phyloP scores from a whole-genome alignment of 2,113 vertebrate species.

The Tenebrosternarchus preto region DNA sequence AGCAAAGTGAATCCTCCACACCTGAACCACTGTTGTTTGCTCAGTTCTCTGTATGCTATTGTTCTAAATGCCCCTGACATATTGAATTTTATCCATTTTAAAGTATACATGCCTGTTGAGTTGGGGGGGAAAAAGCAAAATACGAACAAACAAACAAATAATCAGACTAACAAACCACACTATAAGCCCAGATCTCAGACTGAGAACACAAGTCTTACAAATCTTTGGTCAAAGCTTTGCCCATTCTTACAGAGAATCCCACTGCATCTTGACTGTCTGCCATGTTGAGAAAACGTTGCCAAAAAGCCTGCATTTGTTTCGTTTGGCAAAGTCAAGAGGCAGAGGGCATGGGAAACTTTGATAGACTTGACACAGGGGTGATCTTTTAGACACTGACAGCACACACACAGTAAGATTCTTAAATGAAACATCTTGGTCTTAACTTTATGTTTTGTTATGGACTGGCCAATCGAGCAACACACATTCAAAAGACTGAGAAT shows the following conservation, averaged over 20 bases:
- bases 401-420: background rate
- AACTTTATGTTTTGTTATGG: background rate
- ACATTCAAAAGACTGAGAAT: background rate
- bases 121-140: no score
- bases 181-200: slow-evolving; percentile 20
- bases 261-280: background rate
- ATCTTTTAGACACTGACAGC: slow-evolving; percentile 26
- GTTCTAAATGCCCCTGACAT: background rate
- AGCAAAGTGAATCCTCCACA: background rate
- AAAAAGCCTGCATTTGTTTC: slow-evolving; percentile 55
- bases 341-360: slow-evolving; percentile 64
- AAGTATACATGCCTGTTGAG: slow-evolving; percentile 29
- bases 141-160: background rate
- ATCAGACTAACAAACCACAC: background rate
- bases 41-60: background rate
- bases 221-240: background rate
- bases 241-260: slow-evolving; percentile 1
- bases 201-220: background rate
- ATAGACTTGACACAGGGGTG: slow-evolving; percentile 39
- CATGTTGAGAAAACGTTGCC: background rate
- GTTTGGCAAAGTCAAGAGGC: slow-evolving; percentile 54
- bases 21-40: background rate
- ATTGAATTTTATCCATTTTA: slow-evolving; percentile 36
- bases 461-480: background rate
- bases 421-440: background rate